A percentile compares a stretch with the other conserved stretches of the same genome.
Evolutionary conservation across 2,113 vertebrate genomes (phyloP).

Genomic region (Pimephales promelas): DNA sequence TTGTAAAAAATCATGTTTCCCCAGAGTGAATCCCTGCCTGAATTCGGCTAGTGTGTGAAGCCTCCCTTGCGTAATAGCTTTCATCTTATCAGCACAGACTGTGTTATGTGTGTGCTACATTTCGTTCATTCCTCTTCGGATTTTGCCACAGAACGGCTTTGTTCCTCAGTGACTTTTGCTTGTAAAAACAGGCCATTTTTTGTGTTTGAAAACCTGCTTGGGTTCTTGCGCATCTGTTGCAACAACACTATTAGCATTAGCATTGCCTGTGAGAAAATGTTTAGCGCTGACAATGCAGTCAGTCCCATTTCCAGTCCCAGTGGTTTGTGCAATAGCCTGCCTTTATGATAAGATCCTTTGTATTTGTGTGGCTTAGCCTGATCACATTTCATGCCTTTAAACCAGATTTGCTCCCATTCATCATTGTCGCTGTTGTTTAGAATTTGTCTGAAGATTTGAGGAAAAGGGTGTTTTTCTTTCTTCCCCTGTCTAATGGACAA

Average conservation of each 20-base stretch:
- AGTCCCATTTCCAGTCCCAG: neutral
- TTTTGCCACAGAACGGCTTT: neutral
- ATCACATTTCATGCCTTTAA: conserved; percentile 35
- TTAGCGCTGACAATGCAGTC: conserved; percentile 4
- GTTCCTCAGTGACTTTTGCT: neutral
- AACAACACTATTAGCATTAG: conserved; percentile 11
- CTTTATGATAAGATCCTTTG: conserved; percentile 31
- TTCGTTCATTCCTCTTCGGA: conserved; percentile 14
- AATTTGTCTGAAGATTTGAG: conserved; percentile 10
- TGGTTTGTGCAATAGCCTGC: neutral
- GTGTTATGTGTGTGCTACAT: conserved; percentile 33
- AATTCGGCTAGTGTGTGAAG: neutral
- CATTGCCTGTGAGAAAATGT: neutral
- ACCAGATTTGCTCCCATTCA: conserved; percentile 19
- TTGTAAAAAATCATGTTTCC: conserved; percentile 32
- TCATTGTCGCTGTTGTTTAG: conserved; percentile 6
- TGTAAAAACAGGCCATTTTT: conserved; percentile 18
- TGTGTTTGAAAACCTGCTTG: conserved; percentile 7
- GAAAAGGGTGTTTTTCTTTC: neutral
- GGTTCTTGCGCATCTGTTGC: conserved; percentile 13
- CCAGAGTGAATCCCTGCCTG: neutral
- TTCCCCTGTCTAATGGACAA: neutral
- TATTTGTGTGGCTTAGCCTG: conserved; percentile 18
- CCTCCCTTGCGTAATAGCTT: conserved; percentile 4
- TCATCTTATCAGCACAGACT: conserved; percentile 29